Evolutionary conservation across 2,113 vertebrate genomes (phyloP), one percentile per base, ranked within the genome.

Genomic region (Daboia siamensis): DNA sequence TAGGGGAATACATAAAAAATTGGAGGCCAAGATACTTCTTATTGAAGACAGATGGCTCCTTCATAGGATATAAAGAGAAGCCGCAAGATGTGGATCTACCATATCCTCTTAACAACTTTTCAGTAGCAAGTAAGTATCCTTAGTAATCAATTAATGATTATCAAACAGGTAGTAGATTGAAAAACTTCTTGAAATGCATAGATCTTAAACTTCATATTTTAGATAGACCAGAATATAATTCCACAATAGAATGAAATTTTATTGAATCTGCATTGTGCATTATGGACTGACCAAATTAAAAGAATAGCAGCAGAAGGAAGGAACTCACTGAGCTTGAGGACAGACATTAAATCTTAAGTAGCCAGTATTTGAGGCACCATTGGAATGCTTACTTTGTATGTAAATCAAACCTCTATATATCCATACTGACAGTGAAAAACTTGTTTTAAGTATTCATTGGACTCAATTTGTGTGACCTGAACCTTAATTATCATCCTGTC

Each of bases 1-100:
- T 95, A 99, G 99, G 99, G 97, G 99, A 99, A 97, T 99, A 99
- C 97, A 99, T 99, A 97, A 99, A 99, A 98, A 99, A 99, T 96
- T 99, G 99, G 99, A 98, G 99, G 95, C 99, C 99, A 91, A 98
- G 99, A 94, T 99, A 99, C 93, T 99, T 99, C 97, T 98, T 99
- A 95, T 96, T 99, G 95, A 99, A 99, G 98, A 99, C 99, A 95
- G 99, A 99, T 97, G 99, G 99, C 96, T 99, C 99, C 94, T 99
- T 99, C 97, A 99, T 99, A 93, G 99, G 99, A 95, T 99, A 99
- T 97, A 99, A 99, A 97, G 99, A 99, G 97, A 99, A 99, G 97
- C 99, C 99, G 95, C 99, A 99, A 97, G 99, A 99, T 96, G 98
- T 99, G 94, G 99, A 99, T 97, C 98, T 99, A 97, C 98, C 99